These are phyloP conservation scores for Alligator sinensis DNA, from an alignment of 2,113 vertebrate species.

Conservation along the genomic window DNA sequence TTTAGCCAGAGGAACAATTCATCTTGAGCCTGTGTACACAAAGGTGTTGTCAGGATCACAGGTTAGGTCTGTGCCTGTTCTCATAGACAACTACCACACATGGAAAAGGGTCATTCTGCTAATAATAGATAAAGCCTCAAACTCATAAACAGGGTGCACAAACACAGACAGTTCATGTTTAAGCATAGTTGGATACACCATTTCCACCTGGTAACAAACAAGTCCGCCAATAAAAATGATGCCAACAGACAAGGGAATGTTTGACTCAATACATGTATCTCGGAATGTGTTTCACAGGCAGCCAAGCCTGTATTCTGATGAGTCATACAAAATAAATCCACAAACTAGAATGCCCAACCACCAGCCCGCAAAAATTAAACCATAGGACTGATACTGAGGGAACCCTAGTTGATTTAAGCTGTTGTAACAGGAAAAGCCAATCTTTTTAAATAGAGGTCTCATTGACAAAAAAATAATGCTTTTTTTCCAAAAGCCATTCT, in stretches of 20 bases:
- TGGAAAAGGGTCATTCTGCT: conserved; percentile 40
- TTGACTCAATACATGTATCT: conserved; percentile 51
- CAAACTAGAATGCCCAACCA: conserved; percentile 21
- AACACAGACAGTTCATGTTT: conserved; percentile 22
- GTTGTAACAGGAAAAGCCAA: conserved; percentile 50
- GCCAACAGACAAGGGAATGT: conserved; percentile 58
- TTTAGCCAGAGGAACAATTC: conserved; percentile 23
- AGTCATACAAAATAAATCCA: conserved; percentile 26
- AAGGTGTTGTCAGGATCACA: conserved; percentile 5
- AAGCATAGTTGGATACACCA: conserved; percentile 29
- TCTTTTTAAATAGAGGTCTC: conserved; percentile 33
- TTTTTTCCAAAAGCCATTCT: neutral
- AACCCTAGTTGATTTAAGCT: conserved; percentile 61
- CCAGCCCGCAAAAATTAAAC: conserved; percentile 52
- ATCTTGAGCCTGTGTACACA: conserved; percentile 38
- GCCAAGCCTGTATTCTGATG: conserved; percentile 20
- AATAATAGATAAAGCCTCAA: neutral
- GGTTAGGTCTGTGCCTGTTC: conserved; percentile 34
- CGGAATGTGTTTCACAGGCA: conserved; percentile 46
- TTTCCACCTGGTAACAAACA: conserved; percentile 39
- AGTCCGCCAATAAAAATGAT: conserved; percentile 20
- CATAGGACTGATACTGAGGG: conserved; percentile 43
- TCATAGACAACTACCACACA: conserved; percentile 19
- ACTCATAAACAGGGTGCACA: conserved; percentile 22
- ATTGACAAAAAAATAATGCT: neutral